Base-by-base conservation (phyloP, 2,113 vertebrate species). In the Brachirus orientalis region DNA sequence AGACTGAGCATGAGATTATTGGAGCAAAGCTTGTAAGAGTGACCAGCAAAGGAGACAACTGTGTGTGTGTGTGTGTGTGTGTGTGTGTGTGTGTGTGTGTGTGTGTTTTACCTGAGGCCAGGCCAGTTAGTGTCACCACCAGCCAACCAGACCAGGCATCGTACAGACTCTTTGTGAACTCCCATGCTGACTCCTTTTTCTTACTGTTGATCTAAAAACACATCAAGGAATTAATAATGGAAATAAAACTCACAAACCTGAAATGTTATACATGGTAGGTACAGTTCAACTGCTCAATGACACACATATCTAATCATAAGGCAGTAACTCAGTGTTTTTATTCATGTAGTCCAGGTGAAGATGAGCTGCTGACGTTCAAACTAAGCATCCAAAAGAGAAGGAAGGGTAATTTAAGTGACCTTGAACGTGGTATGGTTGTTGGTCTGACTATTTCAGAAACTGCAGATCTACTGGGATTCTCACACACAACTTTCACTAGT, bases 61-160 rank as follows among this genome's bases (percentile, higher is more conserved):
- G 2, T 17, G 46, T 63, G 62, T 56, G 11, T 20, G 53, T 46
- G 33, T 59, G 19, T 28, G 12, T 36, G 8, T 38, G 19, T 62
- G 37, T 22, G 10, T 28, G 54, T 51, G 12, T 16, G 36, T 20
- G 41, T 52, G 22, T 20, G 14, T 51, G 12, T 41, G 22, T 44
- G 43, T 35, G 28, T 56, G 2, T 41, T 36, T 83, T 95, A 99
- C 97, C 97, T 93, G 98, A 97, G 45, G 97, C 97, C 89, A 99
- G 83, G 58, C 98, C 98, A 36, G 96, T 99, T 16, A 99, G 90
- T 0, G 98, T 99, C 60, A 99, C 97, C 35, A 99, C 97, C 10
- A 99, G 92, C 98, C 97, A 99, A 45, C 98, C 98, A 10, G 98
- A 99, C 98, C 98, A 99, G 0, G 98, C 97, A 19, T 99, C 98